Evolutionary conservation across 1,140 invertebrate species (phyloP).

Genomic region (Drosophila baimaii): DNA sequence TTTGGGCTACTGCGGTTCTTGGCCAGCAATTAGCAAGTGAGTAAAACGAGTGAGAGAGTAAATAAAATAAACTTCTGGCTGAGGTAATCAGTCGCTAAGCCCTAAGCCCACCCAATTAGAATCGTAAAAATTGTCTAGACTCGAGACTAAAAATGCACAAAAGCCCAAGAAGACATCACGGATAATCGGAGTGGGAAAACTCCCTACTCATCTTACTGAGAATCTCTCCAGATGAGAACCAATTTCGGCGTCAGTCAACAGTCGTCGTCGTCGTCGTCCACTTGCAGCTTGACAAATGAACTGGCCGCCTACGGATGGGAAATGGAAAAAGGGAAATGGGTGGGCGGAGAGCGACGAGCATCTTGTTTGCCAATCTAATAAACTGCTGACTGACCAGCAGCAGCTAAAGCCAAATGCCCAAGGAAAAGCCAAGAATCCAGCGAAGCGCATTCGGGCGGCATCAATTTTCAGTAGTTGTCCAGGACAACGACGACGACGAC

Average conservation of each 20-base stretch:
- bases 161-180: slow-evolving; percentile 10
- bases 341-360: background rate
- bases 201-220: slow-evolving; percentile 6
- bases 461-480: slow-evolving; percentile 79
- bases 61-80: slow-evolving; percentile 3
- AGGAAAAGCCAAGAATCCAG: slow-evolving; percentile 13
- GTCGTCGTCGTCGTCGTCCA: slow-evolving; percentile 18
- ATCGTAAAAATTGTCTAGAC: slow-evolving; percentile 64
- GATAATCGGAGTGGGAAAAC: slow-evolving; percentile 1
- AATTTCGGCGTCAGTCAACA: slow-evolving; percentile 47
- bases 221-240: slow-evolving; percentile 34
- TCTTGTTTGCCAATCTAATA: slow-evolving; percentile 72
- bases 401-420: background rate
- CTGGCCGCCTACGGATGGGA: slow-evolving; percentile 19
- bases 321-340: slow-evolving; percentile 9
- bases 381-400: slow-evolving; percentile 64
- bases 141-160: slow-evolving; percentile 47
- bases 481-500: slow-evolving; percentile 64
- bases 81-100: slow-evolving; percentile 30
- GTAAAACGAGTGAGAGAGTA: slow-evolving; percentile 20
- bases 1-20: slow-evolving; percentile 31
- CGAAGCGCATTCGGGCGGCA: slow-evolving; percentile 51
- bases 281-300: slow-evolving; percentile 67
- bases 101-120: slow-evolving; percentile 51
- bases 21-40: slow-evolving; percentile 59